Evolutionary conservation across 2,888 invertebrate genomes (phyloP).

Genomic region (Lordiphosa fenestrarum): DNA sequence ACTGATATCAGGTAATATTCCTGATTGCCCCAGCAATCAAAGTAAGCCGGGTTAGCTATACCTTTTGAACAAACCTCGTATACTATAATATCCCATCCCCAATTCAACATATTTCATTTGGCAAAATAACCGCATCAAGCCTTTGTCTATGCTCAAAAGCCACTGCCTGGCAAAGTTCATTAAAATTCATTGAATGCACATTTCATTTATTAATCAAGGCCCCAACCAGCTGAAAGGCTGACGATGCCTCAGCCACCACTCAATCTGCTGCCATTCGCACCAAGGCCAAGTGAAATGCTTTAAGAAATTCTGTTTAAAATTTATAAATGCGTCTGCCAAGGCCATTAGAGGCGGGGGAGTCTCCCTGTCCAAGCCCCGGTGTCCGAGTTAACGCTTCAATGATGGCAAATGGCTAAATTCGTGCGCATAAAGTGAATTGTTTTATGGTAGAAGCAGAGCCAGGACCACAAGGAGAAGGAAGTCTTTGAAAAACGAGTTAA

Average conservation of each 20-base stretch:
- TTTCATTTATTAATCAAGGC: slow-evolving; percentile 51
- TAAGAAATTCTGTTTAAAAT: slow-evolving; percentile 58
- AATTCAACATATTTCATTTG: no score
- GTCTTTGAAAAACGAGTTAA: slow-evolving; percentile 73
- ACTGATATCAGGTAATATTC: no score
- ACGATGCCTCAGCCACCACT: background rate
- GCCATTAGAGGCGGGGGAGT: slow-evolving; percentile 43
- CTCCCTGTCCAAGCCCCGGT: slow-evolving; percentile 29
- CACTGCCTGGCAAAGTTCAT: slow-evolving; percentile 13
- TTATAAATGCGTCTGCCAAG: slow-evolving; percentile 58
- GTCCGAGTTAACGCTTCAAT: slow-evolving; percentile 57
- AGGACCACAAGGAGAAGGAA: slow-evolving; percentile 8
- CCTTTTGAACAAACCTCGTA: no score
- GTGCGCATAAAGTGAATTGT: slow-evolving; percentile 72
- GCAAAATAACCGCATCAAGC: background rate
- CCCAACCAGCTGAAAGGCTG: slow-evolving; percentile 5
- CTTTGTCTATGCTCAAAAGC: slow-evolving; percentile 4
- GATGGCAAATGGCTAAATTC: slow-evolving; percentile 71
- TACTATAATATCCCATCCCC: no score
- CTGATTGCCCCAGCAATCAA: no score
- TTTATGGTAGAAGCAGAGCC: slow-evolving; percentile 47
- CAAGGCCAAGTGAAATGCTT: slow-evolving; percentile 21
- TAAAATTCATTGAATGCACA: slow-evolving; percentile 62
- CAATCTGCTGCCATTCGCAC: slow-evolving; percentile 8
- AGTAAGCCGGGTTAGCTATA: no score